Evolutionary conservation across 2,888 invertebrate genomes (phyloP).

Genomic region (Lysandra bellargus): DNA sequence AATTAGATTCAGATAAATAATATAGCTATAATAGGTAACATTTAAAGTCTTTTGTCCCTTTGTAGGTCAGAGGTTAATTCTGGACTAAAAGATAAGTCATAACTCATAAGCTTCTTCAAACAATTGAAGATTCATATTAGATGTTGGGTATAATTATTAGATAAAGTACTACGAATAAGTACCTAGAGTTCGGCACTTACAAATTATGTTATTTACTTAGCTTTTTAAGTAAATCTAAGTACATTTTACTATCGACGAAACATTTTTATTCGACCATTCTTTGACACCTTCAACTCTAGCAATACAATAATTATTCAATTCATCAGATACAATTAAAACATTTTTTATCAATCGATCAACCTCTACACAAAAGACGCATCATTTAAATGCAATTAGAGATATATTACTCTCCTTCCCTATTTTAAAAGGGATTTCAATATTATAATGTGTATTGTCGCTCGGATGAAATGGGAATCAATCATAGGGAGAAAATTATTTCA

Average conservation of each 20-base stretch:
- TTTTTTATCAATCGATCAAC: neutral
- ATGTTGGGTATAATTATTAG: neutral
- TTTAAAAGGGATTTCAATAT: constrained; percentile 25
- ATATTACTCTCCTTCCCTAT: constrained; percentile 13
- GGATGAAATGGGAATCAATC: constrained; percentile 25
- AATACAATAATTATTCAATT: neutral
- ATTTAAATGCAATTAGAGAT: constrained; percentile 30
- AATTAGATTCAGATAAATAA: too few relatives aligned
- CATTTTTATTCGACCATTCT: neutral
- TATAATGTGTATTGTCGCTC: constrained; percentile 25
- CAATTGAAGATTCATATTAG: neutral
- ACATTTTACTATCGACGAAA: too few relatives aligned
- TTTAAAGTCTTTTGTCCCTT: neutral
- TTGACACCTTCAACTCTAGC: too few relatives aligned
- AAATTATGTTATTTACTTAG: too few relatives aligned
- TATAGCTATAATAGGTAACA: too few relatives aligned
- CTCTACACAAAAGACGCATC: constrained; percentile 9
- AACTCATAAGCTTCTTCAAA: neutral
- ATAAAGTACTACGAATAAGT: too few relatives aligned
- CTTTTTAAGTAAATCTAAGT: too few relatives aligned
- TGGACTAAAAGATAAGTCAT: neutral
- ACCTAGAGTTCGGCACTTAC: too few relatives aligned
- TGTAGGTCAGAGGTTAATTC: neutral
- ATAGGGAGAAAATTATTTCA: constrained; percentile 23
- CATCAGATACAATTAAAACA: neutral